Evolutionary conservation across 2,888 invertebrate genomes (phyloP).

Genomic region (Nomada flava): DNA sequence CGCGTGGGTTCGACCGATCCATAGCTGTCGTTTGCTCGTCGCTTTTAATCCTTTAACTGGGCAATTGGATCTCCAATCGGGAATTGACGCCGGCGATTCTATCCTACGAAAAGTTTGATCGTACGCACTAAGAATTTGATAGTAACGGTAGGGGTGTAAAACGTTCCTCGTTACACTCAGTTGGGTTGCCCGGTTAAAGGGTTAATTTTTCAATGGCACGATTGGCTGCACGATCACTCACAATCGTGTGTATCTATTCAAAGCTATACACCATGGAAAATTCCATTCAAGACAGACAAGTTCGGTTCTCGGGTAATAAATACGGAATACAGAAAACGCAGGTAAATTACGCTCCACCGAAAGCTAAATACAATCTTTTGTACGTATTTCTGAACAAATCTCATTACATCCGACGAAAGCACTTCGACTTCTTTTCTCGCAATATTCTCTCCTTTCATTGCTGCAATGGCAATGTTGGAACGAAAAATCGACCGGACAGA

Average conservation of each 20-base stretch:
- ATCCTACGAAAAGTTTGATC: not conserved
- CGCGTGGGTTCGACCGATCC: conserved; percentile 40
- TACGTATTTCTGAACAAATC: not conserved
- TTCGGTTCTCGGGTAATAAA: not conserved
- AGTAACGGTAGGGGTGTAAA: not conserved
- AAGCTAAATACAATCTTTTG: not conserved
- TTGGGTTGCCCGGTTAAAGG: conserved; percentile 29
- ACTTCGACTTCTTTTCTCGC: not conserved
- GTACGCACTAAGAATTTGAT: not conserved
- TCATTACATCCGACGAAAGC: not conserved
- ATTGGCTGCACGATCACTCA: conserved; percentile 16
- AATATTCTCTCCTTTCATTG: not conserved
- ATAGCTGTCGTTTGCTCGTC: conserved; percentile 30
- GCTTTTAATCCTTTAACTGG: conserved; percentile 27
- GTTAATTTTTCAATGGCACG: conserved; percentile 46
- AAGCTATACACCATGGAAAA: not conserved
- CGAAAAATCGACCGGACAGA: not conserved
- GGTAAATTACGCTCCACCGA: not conserved
- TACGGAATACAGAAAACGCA: not conserved
- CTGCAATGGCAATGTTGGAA: not conserved
- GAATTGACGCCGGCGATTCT: not conserved
- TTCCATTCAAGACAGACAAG: not conserved
- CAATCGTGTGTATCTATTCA: not conserved
- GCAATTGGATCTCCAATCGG: not conserved
- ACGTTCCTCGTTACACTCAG: not conserved